Conservation (phyloP, 1,140 invertebrate species). For the Mya arenaria region DNA sequence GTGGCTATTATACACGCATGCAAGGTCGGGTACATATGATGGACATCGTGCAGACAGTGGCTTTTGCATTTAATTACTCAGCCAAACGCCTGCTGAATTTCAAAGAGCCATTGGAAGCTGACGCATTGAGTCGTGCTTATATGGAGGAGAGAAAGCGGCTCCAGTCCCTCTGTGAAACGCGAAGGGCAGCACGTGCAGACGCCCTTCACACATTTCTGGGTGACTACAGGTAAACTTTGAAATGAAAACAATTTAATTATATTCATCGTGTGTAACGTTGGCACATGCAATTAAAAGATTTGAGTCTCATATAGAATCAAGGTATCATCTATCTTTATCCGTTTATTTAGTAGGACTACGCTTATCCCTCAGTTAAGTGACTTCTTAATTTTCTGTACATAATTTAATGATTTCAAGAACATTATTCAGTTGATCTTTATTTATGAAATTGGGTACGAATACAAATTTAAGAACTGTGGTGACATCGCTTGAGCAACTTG, state of each 20-base stretch:
- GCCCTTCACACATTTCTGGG: conserved; percentile 35
- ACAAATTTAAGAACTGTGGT: neutral
- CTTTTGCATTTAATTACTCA: conserved; percentile 49
- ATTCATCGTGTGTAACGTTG: no score
- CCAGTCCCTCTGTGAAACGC: conserved; percentile 35
- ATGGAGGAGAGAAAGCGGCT: conserved; percentile 22
- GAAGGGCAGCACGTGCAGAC: conserved; percentile 37
- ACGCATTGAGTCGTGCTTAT: neutral
- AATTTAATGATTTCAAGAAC: no score
- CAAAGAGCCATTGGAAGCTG: neutral
- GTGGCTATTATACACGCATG: conserved; percentile 47
- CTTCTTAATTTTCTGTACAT: no score
- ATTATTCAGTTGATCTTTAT: no score
- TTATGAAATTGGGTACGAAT: no score
- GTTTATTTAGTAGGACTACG: no score
- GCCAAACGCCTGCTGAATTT: conserved; percentile 29
- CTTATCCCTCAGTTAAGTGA: no score
- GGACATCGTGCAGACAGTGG: conserved; percentile 28
- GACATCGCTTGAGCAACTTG: neutral
- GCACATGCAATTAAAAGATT: no score
- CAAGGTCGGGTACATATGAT: conserved; percentile 18
- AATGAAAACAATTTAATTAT: no score
- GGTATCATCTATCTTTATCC: no score
- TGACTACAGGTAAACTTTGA: conserved; percentile 23
- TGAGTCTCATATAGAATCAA: no score